Conservation (phyloP, 2,888 invertebrate species). For the Eilema sororculum region DNA sequence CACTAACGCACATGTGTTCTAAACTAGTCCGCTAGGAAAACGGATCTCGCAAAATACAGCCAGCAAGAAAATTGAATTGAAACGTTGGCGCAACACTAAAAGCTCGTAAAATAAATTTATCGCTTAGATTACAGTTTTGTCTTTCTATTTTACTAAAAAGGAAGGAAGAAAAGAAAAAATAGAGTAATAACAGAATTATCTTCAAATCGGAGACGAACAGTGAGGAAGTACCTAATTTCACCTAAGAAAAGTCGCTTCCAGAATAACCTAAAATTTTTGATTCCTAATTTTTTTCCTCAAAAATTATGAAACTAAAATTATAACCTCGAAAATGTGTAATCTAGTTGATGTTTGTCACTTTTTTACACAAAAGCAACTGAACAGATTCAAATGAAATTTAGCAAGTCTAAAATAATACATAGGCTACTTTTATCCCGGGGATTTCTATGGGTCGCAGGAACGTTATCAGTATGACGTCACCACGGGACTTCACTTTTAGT, state of each 20-base stretch:
- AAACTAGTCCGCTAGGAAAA: conserved; percentile 65
- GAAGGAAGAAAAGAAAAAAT: not conserved
- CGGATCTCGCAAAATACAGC: conserved; percentile 64
- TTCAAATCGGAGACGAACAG: not conserved
- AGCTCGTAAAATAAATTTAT: conserved; percentile 13
- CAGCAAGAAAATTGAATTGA: conserved; percentile 41
- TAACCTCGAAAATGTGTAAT: no score
- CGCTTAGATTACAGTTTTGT: conserved; percentile 2
- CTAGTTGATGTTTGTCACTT: no score
- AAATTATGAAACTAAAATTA: not conserved
- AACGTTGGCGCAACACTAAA: conserved; percentile 9
- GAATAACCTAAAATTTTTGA: not conserved
- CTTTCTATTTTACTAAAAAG: not conserved
- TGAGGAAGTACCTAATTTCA: not conserved
- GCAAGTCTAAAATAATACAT: no score
- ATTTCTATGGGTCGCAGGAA: no score
- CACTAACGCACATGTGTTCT: conserved; percentile 59
- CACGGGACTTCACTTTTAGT: no score
- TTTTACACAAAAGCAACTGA: not conserved
- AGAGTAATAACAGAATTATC: not conserved
- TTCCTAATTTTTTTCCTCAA: no score
- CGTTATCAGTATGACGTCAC: no score
- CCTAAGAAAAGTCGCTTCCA: not conserved
- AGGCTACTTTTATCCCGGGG: no score
- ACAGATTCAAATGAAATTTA: no score